Conservation (phyloP, 2,113 vertebrate genomes). For the Naja naja region DNA sequence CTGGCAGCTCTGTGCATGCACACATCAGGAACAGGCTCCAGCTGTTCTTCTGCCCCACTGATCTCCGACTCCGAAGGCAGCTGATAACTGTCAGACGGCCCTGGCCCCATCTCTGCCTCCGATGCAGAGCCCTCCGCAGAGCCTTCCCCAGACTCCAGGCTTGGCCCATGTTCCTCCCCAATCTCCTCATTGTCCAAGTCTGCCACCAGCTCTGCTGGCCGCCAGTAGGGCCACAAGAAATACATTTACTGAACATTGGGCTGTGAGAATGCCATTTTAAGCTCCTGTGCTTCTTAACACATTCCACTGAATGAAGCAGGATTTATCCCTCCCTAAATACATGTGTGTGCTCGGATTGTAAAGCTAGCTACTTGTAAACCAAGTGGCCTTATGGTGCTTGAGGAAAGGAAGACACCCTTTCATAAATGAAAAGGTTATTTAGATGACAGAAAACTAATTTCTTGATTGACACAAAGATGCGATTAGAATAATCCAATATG, state of each 20-base stretch:
- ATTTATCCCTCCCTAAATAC: background rate
- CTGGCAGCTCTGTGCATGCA: too few species aligned
- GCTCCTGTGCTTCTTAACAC: background rate
- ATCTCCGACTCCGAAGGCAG: too few species aligned
- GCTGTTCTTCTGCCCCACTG: too few species aligned
- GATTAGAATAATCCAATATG: slow-evolving; percentile 9
- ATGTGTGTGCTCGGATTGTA: background rate
- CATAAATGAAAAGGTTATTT: background rate
- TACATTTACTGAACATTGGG: background rate
- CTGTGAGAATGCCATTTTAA: background rate
- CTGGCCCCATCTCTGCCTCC: too few species aligned
- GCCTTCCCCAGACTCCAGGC: too few species aligned
- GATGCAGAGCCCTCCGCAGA: too few species aligned
- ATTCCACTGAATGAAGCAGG: background rate
- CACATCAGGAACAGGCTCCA: too few species aligned
- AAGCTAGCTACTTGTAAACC: background rate
- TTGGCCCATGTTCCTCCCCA: too few species aligned
- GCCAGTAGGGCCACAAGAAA: too few species aligned
- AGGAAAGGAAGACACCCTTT: background rate
- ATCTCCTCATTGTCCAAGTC: too few species aligned
- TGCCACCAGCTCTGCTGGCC: too few species aligned
- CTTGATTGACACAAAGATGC: slow-evolving; percentile 11
- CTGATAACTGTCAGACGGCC: too few species aligned
- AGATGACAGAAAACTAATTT: background rate
- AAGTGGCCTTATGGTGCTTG: background rate